A percentile compares a stretch with the other conserved stretches of the same genome.
These are phyloP conservation scores for Holcopasites calliopsidis DNA, from an alignment of 1,140 invertebrate species.

Conservation along the genomic window DNA sequence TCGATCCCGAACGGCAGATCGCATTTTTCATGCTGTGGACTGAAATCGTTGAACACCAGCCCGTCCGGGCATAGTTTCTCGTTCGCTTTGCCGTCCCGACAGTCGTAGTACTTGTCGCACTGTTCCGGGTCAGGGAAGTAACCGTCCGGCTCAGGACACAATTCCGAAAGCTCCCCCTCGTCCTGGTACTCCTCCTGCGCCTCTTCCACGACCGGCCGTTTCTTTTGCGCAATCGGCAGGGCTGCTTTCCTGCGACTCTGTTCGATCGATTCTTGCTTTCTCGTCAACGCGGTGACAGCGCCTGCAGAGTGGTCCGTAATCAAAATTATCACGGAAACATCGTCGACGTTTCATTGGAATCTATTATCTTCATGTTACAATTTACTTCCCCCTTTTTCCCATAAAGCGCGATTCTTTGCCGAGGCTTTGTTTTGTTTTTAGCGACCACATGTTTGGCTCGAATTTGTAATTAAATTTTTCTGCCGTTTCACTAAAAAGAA, in stretches of 20 bases:
- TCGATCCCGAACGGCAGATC: constrained; percentile 93
- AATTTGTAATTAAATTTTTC: too few relatives aligned
- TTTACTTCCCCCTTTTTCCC: too few relatives aligned
- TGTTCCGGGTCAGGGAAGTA: constrained; percentile 92
- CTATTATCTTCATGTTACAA: too few relatives aligned
- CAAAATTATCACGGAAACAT: too few relatives aligned
- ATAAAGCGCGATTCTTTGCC: background rate
- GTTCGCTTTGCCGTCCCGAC: constrained; percentile 85
- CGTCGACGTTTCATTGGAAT: too few relatives aligned
- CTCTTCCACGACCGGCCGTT: constrained; percentile 19
- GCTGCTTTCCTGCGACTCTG: constrained; percentile 67
- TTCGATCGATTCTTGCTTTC: constrained; percentile 75
- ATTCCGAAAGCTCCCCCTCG: constrained; percentile 76
- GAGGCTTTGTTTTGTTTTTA: accelerated
- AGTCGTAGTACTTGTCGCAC: constrained; percentile 95
- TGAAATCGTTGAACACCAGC: constrained; percentile 95
- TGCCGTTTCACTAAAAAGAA: background rate
- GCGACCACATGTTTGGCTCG: background rate
- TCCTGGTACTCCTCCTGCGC: constrained; percentile 67
- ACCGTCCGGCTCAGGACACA: constrained; percentile 91
- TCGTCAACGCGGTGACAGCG: constrained; percentile 65
- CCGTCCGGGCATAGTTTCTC: constrained; percentile 93
- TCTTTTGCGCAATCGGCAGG: constrained; percentile 47
- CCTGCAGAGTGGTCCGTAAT: constrained; percentile 60
- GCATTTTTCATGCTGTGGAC: constrained; percentile 90